These are phyloP conservation scores for Tragelaphus strepsiceros DNA, from an alignment of 2,113 vertebrate species.

Conservation along the genomic window DNA sequence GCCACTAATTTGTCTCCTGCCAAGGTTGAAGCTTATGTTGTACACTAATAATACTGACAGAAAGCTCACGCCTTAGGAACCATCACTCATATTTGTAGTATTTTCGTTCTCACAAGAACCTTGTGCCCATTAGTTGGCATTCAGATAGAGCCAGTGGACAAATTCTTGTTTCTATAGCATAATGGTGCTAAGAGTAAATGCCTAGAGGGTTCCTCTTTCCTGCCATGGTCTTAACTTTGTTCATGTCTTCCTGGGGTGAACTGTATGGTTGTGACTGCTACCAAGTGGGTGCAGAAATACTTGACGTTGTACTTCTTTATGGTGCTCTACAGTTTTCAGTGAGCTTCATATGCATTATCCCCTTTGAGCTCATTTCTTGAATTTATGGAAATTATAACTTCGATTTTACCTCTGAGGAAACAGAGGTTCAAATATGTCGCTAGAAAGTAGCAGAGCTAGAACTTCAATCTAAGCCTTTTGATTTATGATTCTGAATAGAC, in stretches of 20 bases:
- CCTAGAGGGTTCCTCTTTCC: not conserved
- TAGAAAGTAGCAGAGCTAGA: not conserved
- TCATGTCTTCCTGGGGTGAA: not conserved
- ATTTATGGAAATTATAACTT: conserved; percentile 24
- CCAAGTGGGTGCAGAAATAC: not conserved
- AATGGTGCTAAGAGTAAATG: not conserved
- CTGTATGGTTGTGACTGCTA: not conserved
- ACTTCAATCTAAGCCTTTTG: conserved; percentile 9
- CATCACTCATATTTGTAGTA: not conserved
- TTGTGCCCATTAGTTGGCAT: conserved; percentile 40
- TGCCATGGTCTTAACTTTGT: not conserved
- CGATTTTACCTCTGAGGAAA: not conserved
- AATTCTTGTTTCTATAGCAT: not conserved
- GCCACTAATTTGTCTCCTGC: not conserved
- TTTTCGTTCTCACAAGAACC: not conserved
- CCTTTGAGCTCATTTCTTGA: conserved; percentile 17
- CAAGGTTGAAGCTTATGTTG: not conserved
- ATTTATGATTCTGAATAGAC: conserved; percentile 28
- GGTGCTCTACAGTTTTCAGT: not conserved
- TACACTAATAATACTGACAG: not conserved
- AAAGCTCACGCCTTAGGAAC: not conserved
- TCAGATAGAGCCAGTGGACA: conserved; percentile 5
- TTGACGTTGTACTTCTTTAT: not conserved
- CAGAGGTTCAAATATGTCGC: not conserved
- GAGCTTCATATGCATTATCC: not conserved